Evolutionary conservation across 2,797 vertebrate genomes (phyloP).

Genomic region (Erethizon dorsatum): DNA sequence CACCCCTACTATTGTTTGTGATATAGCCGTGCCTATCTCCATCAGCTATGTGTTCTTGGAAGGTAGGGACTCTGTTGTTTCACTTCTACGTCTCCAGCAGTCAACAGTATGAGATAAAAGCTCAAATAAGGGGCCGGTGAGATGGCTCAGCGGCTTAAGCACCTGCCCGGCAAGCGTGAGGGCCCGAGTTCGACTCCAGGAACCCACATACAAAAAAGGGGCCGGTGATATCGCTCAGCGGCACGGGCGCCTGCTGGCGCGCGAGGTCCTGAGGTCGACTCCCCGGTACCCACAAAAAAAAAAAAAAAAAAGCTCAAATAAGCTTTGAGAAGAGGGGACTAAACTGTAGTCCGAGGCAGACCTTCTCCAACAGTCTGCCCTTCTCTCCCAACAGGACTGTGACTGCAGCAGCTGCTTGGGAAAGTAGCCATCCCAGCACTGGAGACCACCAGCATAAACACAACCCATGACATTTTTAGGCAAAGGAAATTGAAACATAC

Average conservation of each 20-base stretch:
- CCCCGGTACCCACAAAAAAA: no score
- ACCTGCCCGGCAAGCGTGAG: no score
- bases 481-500: constrained; percentile 80
- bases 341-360: not conserved
- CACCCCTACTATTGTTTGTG: not conserved
- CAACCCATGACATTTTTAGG: constrained; percentile 60
- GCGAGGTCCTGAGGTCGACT: no score
- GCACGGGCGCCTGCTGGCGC: no score
- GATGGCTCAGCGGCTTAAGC: no score
- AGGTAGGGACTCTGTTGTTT: not conserved
- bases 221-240: no score
- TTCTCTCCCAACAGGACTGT: not conserved
- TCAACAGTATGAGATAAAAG: not conserved
- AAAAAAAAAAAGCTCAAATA: constrained; percentile 21
- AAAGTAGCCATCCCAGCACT: not conserved
- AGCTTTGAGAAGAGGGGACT: constrained; percentile 24
- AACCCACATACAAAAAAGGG: no score
- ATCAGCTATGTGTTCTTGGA: not conserved
- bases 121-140: constrained; percentile 27
- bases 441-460: constrained; percentile 70
- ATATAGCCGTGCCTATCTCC: not conserved
- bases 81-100: not conserved
- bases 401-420: not conserved
- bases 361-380: not conserved
- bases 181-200: no score